Conservation (phyloP, 2,888 invertebrate species). For the Tenodera sinensis region DNA sequence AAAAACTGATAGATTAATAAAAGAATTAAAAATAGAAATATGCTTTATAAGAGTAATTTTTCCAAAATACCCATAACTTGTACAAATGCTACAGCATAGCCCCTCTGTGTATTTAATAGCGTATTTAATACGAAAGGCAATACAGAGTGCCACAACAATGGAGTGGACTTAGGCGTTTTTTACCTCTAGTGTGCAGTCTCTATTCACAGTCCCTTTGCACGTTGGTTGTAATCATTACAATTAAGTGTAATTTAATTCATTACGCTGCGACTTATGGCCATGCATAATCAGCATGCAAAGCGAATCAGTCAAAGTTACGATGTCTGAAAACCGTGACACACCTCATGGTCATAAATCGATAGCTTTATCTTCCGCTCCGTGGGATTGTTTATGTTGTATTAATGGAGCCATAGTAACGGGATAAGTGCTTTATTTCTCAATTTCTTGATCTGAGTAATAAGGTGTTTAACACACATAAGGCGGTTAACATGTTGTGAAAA, state of each 20-base stretch:
- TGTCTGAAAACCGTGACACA: neutral
- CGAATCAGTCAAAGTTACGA: neutral
- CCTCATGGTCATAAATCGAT: neutral
- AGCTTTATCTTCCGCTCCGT: neutral
- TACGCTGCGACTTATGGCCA: neutral
- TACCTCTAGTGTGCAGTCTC: neutral
- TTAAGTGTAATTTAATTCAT: neutral
- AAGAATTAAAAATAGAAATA: no score
- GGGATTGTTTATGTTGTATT: neutral
- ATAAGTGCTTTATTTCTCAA: neutral
- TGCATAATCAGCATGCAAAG: neutral
- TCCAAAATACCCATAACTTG: no score
- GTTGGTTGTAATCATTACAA: neutral
- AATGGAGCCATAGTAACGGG: neutral
- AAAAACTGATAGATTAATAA: no score
- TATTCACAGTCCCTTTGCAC: neutral
- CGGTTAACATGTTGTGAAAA: no score
- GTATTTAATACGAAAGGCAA: no score
- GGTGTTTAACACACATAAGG: no score
- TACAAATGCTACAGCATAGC: no score
- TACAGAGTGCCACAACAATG: neutral
- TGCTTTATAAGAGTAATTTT: no score
- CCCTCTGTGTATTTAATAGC: no score
- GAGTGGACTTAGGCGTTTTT: neutral
- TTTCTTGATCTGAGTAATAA: no score